phyloP scores from a whole-genome alignment of 2,113 vertebrate genomes.

The Pituophis catenifer region DNA sequence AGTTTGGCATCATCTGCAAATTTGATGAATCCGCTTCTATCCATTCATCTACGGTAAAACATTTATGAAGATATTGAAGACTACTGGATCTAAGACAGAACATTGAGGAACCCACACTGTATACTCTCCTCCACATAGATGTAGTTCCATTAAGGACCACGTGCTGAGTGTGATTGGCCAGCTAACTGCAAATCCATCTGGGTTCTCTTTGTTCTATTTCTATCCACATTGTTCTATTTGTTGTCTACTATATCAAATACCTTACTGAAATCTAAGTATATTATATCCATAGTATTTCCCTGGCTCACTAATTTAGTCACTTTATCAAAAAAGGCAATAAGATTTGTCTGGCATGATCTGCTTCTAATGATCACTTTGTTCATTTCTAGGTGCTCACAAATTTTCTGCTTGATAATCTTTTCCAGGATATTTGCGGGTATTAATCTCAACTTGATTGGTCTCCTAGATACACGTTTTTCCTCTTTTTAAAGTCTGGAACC shows the following conservation, averaged over 20 bases:
- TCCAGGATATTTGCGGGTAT: background rate
- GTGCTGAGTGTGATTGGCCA: too few relatives aligned
- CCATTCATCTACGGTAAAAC: too few relatives aligned
- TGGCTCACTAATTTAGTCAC: background rate
- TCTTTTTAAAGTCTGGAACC: background rate
- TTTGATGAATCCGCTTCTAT: too few relatives aligned
- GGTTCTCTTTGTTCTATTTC: too few relatives aligned
- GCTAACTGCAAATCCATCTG: too few relatives aligned
- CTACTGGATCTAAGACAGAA: too few relatives aligned
- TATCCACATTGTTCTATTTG: too few relatives aligned
- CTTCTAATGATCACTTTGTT: background rate
- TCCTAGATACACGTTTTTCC: background rate
- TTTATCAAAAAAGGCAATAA: background rate
- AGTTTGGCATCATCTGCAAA: too few relatives aligned
- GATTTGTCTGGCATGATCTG: background rate
- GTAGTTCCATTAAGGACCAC: too few relatives aligned
- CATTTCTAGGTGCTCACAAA: background rate
- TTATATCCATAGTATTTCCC: background rate
- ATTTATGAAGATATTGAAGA: too few relatives aligned
- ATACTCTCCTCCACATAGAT: too few relatives aligned
- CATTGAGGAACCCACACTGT: too few relatives aligned
- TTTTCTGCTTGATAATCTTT: background rate
- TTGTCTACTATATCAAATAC: background rate
- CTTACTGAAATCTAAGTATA: background rate
- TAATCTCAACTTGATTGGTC: background rate